Base-by-base conservation (phyloP, 2,797 vertebrate genomes). In the Argya squamiceps region DNA sequence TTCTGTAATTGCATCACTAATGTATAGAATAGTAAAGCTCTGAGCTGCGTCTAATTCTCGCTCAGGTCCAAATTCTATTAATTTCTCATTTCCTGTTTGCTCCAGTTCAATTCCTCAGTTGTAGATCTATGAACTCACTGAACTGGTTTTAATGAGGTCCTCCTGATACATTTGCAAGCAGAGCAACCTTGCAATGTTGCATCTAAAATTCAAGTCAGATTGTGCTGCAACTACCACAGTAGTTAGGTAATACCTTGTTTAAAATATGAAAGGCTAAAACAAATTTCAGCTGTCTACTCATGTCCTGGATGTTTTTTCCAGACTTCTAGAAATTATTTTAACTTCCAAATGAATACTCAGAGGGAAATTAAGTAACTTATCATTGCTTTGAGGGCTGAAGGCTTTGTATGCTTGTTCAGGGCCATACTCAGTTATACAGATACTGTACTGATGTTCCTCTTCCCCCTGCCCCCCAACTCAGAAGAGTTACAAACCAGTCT, bases 31-130 rank as follows among this genome's bases (percentile, higher is more conserved):
- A 53, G 8, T 75, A 86, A 58, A 94, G 80, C 34, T 76, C 58
- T 17, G 34, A 94, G 23, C 44, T 73, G 63, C 3, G 0, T 60
- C 2, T 23, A 59, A 52, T 63, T 89, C 69, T 63, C 10, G 44
- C 2, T 62, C 6, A 6, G 69, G 65, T 89, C 73, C 58, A 36
- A 71, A 55, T 75, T 81, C 41, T 17, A 1, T 84, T 84, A 49
- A 63, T n/a, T 49, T 73, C 70, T 74, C 15, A 16, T 58, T 93
- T 96, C 88, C 80, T 95, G 84, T 94, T 96, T 92, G 55, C 9
- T 90, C 50, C 43, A 11, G 39, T 79, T 89, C 0, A 0, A 14
- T 86, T 84, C 17, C 22, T 32, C 12, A 18, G 17, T 29, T 87
- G 19, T 21, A 59, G 43, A 21, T 47, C n/a, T 58, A 23, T 67